These are phyloP conservation scores for Recurvirostra avosetta DNA, from an alignment of 2,113 vertebrate genomes.

Conservation along the genomic window DNA sequence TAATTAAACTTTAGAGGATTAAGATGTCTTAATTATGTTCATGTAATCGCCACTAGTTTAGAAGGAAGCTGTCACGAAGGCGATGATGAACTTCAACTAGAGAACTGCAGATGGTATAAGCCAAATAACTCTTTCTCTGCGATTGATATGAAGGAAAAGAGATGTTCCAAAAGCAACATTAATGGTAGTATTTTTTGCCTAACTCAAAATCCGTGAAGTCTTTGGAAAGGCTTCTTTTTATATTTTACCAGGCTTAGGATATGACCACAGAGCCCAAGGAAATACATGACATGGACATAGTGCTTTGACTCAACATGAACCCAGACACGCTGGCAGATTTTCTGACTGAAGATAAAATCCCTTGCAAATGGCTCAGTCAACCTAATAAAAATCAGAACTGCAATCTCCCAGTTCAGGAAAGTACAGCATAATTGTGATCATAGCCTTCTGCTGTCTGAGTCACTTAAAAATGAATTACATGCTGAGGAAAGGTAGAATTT, in stretches of 20 bases:
- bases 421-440: background rate
- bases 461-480: background rate
- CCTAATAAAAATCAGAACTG: conserved; percentile 18
- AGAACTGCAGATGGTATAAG: background rate
- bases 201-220: background rate
- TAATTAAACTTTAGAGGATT: background rate
- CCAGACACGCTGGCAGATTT: background rate
- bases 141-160: background rate
- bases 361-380: background rate
- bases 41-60: background rate
- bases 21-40: background rate
- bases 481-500: background rate
- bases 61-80: background rate
- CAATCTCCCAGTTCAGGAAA: background rate
- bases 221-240: background rate
- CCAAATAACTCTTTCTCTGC: background rate
- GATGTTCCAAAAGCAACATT: background rate
- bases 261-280: background rate
- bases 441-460: background rate
- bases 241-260: background rate
- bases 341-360: background rate
- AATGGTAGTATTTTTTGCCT: background rate
- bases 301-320: background rate
- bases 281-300: background rate
- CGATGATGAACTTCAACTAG: background rate